Evolutionary conservation across 2,888 invertebrate genomes (phyloP).

Genomic region (Galerucella nymphaeae): DNA sequence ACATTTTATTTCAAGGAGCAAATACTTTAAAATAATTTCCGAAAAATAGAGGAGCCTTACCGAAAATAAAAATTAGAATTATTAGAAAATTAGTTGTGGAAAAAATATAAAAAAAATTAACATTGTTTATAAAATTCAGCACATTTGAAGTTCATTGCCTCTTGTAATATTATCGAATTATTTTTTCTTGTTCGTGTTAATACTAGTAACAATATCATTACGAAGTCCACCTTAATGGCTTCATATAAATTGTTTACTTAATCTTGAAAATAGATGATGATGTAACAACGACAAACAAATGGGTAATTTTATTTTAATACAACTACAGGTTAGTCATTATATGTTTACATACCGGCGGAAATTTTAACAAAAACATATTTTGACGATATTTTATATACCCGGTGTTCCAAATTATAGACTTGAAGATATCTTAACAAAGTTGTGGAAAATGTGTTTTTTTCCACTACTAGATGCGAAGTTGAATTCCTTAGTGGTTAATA

Average conservation of each 20-base stretch:
- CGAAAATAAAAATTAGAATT: too few species aligned
- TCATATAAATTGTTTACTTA: slow-evolving; percentile 19
- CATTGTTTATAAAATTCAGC: background rate
- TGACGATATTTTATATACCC: background rate
- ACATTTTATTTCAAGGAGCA: too few species aligned
- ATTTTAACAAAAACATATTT: background rate
- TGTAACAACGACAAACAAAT: slow-evolving; percentile 11
- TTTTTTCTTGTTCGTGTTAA: background rate
- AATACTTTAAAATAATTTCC: too few species aligned
- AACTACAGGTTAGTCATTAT: slow-evolving; percentile 10
- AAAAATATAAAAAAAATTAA: too few species aligned
- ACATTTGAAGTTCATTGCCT: background rate
- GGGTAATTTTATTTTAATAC: slow-evolving; percentile 9
- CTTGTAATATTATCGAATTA: background rate
- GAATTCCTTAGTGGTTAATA: too few species aligned
- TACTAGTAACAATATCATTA: background rate
- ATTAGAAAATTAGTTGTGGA: too few species aligned
- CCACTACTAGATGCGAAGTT: too few species aligned
- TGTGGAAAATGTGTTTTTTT: too few species aligned
- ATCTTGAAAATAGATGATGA: slow-evolving; percentile 24
- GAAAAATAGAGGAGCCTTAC: too few species aligned
- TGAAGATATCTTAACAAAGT: too few species aligned
- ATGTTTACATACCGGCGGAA: slow-evolving; percentile 2
- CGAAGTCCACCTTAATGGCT: slow-evolving; percentile 7
- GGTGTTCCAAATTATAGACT: background rate